Evolutionary conservation across 64 coral and sea anemone species (phyloP).

Genomic region (Pachyseris speciosa): DNA sequence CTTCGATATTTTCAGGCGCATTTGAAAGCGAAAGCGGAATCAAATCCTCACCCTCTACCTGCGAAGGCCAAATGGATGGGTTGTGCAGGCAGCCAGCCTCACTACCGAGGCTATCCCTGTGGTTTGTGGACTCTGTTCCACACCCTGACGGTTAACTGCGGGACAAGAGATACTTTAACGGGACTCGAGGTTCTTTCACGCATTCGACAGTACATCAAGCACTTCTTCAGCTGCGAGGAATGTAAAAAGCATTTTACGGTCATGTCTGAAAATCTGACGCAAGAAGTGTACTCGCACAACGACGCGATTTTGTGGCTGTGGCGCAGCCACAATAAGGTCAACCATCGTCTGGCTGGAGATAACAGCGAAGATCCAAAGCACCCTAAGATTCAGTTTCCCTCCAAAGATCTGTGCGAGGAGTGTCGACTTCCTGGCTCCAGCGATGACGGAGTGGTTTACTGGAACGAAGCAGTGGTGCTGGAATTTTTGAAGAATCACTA

Average conservation of each 20-base stretch:
- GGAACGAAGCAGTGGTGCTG: conserved; percentile 86
- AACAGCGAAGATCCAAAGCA: conserved; percentile 78
- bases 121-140: conserved; percentile 95
- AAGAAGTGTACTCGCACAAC: conserved; percentile 74
- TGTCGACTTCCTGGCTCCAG: conserved; percentile 21
- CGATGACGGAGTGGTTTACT: conserved; percentile 19
- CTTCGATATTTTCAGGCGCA: neutral
- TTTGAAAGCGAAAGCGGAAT: neutral
- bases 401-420: conserved; percentile 70
- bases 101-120: conserved; percentile 91
- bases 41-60: conserved; percentile 25
- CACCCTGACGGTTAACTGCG: conserved; percentile 90
- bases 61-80: conserved; percentile 61
- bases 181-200: conserved; percentile 60
- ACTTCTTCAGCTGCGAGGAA: conserved; percentile 87
- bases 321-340: conserved; percentile 88
- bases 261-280: conserved; percentile 78
- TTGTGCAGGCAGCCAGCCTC: conserved; percentile 81
- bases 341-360: conserved; percentile 80
- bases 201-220: conserved; percentile 83
- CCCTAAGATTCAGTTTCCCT: conserved; percentile 90
- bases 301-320: conserved; percentile 95
- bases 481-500: conserved; percentile 93
- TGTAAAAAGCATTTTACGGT: conserved; percentile 82
- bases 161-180: neutral